Percentiles rank a stretch among this genome's conserved stretches.
phyloP scores from a whole-genome alignment of 1,140 invertebrate species.

The Dendrolimus kikuchii region DNA sequence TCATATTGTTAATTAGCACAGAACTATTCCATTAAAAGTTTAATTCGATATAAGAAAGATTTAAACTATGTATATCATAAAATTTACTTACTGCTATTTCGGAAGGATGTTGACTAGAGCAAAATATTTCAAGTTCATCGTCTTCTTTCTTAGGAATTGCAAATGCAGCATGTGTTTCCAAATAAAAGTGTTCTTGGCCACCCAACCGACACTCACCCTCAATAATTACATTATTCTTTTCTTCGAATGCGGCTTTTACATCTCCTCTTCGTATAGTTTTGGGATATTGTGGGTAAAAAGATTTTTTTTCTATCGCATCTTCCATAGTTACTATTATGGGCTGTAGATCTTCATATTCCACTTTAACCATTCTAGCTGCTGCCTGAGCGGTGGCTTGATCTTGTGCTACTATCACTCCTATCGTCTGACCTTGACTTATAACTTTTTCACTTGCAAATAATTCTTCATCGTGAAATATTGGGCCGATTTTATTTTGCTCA shows the following conservation, averaged over 20 bases:
- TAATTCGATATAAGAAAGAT: background rate
- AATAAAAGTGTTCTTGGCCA: conserved; percentile 97
- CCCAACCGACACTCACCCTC: conserved; percentile 90
- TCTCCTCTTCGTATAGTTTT: conserved; percentile 79
- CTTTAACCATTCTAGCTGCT: conserved; percentile 83
- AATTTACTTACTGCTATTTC: conserved; percentile 74
- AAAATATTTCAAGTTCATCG: conserved; percentile 91
- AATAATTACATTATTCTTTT: conserved; percentile 79
- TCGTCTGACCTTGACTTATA: conserved; percentile 83
- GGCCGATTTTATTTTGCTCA: conserved; percentile 77
- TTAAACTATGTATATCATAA: background rate
- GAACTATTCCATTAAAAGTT: background rate
- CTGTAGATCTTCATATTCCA: conserved; percentile 84
- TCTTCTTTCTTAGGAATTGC: conserved; percentile 83
- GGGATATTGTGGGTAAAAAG: conserved; percentile 77
- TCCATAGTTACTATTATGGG: conserved; percentile 90
- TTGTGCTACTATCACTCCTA: conserved; percentile 84
- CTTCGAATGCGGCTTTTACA: conserved; percentile 75
- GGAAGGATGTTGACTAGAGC: conserved; percentile 89
- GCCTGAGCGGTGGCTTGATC: conserved; percentile 83
- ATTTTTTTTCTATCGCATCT: conserved; percentile 86
- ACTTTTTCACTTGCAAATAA: conserved; percentile 83
- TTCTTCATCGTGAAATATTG: conserved; percentile 85
- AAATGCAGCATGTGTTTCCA: conserved; percentile 84
- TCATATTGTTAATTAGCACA: too few species aligned